A percentile compares a stretch with the other conserved stretches of the same genome.
These are phyloP conservation scores for Pelecanus crispus DNA, from an alignment of 2,113 vertebrate genomes.

Conservation along the genomic window DNA sequence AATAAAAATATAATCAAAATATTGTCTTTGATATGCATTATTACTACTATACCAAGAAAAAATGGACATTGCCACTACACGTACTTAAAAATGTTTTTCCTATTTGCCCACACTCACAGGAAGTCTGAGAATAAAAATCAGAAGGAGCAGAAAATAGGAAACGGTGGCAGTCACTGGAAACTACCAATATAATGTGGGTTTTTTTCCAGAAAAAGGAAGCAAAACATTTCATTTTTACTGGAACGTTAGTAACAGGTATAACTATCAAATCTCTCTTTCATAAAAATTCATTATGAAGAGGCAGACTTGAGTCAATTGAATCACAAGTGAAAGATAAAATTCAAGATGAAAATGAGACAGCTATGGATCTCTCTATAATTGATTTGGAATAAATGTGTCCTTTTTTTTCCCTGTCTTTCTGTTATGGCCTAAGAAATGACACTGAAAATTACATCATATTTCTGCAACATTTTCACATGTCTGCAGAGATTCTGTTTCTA, in stretches of 20 bases:
- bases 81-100: not conserved
- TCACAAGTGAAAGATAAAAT: slow-evolving; percentile 3
- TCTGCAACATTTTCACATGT: not conserved
- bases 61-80: not conserved
- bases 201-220: not conserved
- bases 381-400: not conserved
- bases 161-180: not conserved
- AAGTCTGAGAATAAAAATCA: not conserved
- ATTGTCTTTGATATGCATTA: not conserved
- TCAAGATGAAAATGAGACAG: not conserved
- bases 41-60: not conserved
- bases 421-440: not conserved
- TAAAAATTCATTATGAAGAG: not conserved
- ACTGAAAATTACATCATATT: not conserved
- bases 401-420: not conserved
- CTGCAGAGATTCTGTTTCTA: not conserved
- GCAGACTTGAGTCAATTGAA: not conserved
- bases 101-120: not conserved
- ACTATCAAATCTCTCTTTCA: not conserved
- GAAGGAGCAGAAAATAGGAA: not conserved
- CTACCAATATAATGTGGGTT: not conserved
- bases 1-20: not conserved
- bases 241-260: not conserved
- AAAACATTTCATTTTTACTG: not conserved
- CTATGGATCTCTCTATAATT: not conserved